Evolutionary conservation across 2,113 vertebrate species (phyloP).

Genomic region (Vulpes lagopus): DNA sequence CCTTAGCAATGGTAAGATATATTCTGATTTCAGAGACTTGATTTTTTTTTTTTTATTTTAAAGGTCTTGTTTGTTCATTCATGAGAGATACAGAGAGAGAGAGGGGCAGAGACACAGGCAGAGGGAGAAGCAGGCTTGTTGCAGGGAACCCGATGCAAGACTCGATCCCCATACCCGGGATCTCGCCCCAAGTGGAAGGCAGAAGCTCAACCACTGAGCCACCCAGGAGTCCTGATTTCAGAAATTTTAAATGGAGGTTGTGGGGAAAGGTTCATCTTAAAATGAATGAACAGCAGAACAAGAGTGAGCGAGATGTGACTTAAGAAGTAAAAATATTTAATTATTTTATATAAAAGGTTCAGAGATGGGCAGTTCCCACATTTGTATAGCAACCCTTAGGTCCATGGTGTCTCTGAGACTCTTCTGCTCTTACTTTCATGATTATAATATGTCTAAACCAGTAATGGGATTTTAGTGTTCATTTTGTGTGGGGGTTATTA

Average conservation of each 20-base stretch:
- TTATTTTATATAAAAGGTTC: slow-evolving; percentile 28
- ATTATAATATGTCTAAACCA: background rate
- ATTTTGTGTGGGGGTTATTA: background rate
- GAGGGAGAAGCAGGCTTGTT: too few species aligned
- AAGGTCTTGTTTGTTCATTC: too few species aligned
- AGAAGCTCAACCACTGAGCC: too few species aligned
- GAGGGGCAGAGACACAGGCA: too few species aligned
- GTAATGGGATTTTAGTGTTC: slow-evolving; percentile 46
- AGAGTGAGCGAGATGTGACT: background rate
- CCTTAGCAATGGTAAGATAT: background rate
- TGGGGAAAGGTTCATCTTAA: background rate
- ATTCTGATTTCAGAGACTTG: slow-evolving; percentile 23
- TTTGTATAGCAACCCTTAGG: background rate
- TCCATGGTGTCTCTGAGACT: background rate
- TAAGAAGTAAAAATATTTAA: background rate
- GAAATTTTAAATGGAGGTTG: background rate
- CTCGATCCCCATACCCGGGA: too few species aligned
- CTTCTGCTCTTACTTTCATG: slow-evolving; percentile 9
- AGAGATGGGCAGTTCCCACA: background rate
- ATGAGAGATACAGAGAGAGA: too few species aligned
- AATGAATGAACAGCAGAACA: background rate
- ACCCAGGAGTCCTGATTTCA: too few species aligned
- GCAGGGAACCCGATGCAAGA: too few species aligned
- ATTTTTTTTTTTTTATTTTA: background rate
- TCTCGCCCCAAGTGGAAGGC: too few species aligned